Base-by-base conservation (phyloP, 2,797 vertebrate genomes). In the Muscicapa striata region DNA sequence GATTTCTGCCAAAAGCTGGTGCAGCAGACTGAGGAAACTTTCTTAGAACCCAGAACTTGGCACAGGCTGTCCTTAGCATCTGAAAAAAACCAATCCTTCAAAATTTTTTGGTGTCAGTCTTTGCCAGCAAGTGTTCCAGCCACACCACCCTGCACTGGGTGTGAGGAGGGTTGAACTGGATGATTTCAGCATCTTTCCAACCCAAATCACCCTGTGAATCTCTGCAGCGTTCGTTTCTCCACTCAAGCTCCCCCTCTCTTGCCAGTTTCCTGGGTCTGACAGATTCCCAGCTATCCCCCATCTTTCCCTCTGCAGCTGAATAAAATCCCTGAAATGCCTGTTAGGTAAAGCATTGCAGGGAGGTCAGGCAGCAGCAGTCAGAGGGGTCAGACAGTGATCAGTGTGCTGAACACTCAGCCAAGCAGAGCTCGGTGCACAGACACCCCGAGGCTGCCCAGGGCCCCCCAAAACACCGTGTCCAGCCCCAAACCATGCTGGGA, bases 391-490 rank as follows among this genome's bases (percentile, higher is more conserved):
- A 45, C 58, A 46, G 62, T 22, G 68, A 84, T 58, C 27, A 81
- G 68, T 19, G 55, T 58, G 51, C 55, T 87, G 59, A 55, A 69
- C 82, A 67, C 0, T 1, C 15, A 34, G 26, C 24, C 51, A 10
- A 49, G n/a, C 9, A 24, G n/a, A 34, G 45, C 1, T 24, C 16
- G 3, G 1, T 5, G 34, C 66, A 48, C 3, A 4, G 16, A 63
- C 40, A 36, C 30, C 16, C 40, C 2, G 0, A 13, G 5, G 45
- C 5, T 64, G 5, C 51, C 40, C 24, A 13, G 6, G 4, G 40
- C 18, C 52, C 69, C 9, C 3, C 1, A 24, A 36, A 48, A 40
- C 1, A 0, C 1, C 0, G 0, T 10, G 54, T 29, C 74, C 70
- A 55, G 66, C 27, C 2, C 1, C 9, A 58, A 58, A 27, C 49